Base-by-base conservation (phyloP, 1,140 invertebrate genomes). In the Mercenaria mercenaria region DNA sequence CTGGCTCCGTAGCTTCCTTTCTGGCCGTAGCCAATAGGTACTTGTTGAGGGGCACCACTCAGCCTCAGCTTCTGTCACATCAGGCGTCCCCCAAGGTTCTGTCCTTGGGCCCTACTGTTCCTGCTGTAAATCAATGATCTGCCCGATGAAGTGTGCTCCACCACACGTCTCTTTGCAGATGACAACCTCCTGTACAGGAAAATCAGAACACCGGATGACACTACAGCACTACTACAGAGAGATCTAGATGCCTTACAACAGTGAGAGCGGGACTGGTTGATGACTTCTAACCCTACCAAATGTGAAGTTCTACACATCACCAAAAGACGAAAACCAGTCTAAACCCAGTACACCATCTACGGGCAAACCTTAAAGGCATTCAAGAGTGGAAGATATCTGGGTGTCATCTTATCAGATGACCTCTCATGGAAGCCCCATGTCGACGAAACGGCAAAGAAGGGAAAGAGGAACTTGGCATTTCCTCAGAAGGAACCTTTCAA, bases 401-500 rank as follows among this genome's bases (percentile, higher is more conserved):
- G 74, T 15, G 26, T 29, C 18, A 47, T 37, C 1, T 20, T 77
- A 20, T 77, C 74, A 47, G 1, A 41, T 18, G n/a, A 80, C 50
- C 32, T 80, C 8, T 80, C 69, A 4, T 77, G 82, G 82, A n/a
- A 77, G 11, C 47, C 32, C n/a, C n/a, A n/a, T n/a, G n/a, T n/a
- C n/a, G 39, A 13, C 47, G 13, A 8, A 34, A 76, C 23, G 32
- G 23, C 59, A 76, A 76, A n/a, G n/a, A 76, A n/a, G n/a, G n/a
- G n/a, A n/a, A 56, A 72, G 37, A 23, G 85, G 32, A 87, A 87
- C 41, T 72, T 87, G 26, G n/a, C n/a, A n/a, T n/a, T n/a, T n/a
- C n/a, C n/a, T n/a, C n/a, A n/a, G n/a, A n/a, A n/a, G n/a, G n/a
- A n/a, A n/a, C n/a, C n/a, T n/a, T n/a, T 26, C 69, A 1, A 56